phyloP scores from a whole-genome alignment of 2,888 invertebrate species.

The Zeuzera pyrina region DNA sequence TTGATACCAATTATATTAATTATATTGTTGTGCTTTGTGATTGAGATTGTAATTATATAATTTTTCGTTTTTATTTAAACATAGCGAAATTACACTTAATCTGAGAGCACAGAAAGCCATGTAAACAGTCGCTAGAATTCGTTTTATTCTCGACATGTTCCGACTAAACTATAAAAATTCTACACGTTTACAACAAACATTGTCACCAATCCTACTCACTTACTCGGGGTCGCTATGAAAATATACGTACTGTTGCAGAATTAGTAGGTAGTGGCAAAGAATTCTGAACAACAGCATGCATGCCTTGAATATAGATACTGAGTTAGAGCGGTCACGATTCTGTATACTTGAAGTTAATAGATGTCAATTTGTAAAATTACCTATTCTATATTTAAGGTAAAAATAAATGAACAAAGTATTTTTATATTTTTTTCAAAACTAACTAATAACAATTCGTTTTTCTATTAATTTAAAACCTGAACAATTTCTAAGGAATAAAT shows the following conservation, averaged over 20 bases:
- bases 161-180: conserved; percentile 44
- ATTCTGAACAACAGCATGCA: conserved; percentile 42
- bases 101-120: conserved; percentile 10
- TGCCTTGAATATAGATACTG: conserved; percentile 58
- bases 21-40: conserved; percentile 35
- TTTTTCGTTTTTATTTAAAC: conserved; percentile 4
- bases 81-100: not conserved
- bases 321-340: conserved; percentile 51
- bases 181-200: conserved; percentile 31
- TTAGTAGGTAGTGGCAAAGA: conserved; percentile 46
- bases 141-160: conserved; percentile 35
- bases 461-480: too few relatives aligned
- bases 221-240: conserved; percentile 32
- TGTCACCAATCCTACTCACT: conserved; percentile 45
- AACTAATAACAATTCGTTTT: too few relatives aligned
- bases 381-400: too few relatives aligned
- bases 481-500: too few relatives aligned
- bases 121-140: conserved; percentile 35
- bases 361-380: too few relatives aligned
- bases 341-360: too few relatives aligned
- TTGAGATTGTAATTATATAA: conserved; percentile 31
- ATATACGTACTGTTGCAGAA: conserved; percentile 38
- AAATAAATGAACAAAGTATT: too few relatives aligned
- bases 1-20: too few relatives aligned
- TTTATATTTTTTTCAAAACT: too few relatives aligned